phyloP scores from a whole-genome alignment of 1,140 invertebrate genomes.

The Drosophila hydei region DNA sequence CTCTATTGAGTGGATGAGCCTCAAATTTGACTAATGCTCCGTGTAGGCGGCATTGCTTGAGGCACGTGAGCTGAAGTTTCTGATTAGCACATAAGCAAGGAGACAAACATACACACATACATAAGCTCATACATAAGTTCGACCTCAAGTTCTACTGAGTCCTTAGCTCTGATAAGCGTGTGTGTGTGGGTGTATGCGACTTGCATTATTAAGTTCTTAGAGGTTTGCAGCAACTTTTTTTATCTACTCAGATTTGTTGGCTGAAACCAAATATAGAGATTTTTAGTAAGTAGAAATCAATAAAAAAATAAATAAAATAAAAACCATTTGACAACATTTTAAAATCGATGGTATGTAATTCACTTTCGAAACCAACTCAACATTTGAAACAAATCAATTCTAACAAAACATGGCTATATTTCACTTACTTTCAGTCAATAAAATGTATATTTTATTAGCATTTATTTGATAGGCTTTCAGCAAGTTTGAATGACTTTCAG shows the following conservation, averaged over 20 bases:
- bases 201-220: neutral
- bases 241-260: neutral
- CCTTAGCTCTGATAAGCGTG: neutral
- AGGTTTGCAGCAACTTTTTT: slow-evolving; percentile 2
- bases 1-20: slow-evolving; percentile 1
- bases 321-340: too few relatives aligned
- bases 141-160: too few relatives aligned
- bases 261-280: neutral
- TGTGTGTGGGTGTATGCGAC: slow-evolving; percentile 8
- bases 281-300: too few relatives aligned
- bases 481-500: too few relatives aligned
- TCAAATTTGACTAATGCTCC: slow-evolving; percentile 19
- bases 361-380: too few relatives aligned
- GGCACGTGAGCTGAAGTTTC: slow-evolving; percentile 17
- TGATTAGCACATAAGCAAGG: neutral
- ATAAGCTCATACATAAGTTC: neutral
- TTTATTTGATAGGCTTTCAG: too few relatives aligned
- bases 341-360: too few relatives aligned
- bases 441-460: too few relatives aligned
- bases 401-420: too few relatives aligned
- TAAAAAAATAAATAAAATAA: too few relatives aligned
- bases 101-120: neutral
- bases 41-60: neutral
- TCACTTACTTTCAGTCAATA: too few relatives aligned
- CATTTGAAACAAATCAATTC: too few relatives aligned